Percentiles rank a stretch among this genome's conserved stretches.
Conservation (phyloP, 2,797 vertebrate genomes). For the Streptopelia turtur region DNA sequence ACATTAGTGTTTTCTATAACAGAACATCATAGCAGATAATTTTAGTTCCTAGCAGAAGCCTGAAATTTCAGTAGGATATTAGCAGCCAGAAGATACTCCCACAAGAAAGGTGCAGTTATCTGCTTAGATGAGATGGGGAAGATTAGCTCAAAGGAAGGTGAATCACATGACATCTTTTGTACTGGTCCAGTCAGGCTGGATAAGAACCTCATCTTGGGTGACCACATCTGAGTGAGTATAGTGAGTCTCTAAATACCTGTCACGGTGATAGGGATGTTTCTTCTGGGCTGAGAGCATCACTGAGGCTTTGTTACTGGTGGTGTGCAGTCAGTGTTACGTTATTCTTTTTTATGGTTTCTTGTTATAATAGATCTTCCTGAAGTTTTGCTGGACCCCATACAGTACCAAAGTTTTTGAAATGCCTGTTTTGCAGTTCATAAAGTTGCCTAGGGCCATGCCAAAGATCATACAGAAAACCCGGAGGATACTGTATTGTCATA, state of each 20-base stretch:
- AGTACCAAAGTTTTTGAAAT: not conserved
- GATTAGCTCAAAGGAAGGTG: not conserved
- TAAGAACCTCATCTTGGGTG: not conserved
- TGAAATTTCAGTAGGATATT: not conserved
- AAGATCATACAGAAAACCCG: not conserved
- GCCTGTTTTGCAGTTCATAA: not conserved
- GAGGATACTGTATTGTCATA: not conserved
- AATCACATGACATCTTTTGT: not conserved
- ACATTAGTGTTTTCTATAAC: not conserved
- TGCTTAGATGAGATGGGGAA: not conserved
- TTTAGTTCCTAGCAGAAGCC: not conserved
- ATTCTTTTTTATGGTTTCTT: not conserved
- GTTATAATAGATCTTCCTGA: not conserved
- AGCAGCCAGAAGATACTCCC: not conserved
- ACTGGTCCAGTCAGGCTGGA: not conserved
- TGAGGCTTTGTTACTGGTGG: not conserved
- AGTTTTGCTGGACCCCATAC: not conserved
- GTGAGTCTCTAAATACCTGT: not conserved
- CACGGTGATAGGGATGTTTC: not conserved
- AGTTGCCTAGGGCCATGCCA: not conserved
- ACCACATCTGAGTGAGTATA: not conserved
- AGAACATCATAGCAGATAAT: not conserved
- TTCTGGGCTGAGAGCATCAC: not conserved
- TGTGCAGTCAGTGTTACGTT: not conserved
- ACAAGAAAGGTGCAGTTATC: not conserved